Percentiles rank a stretch among this genome's conserved stretches.
phyloP scores from a whole-genome alignment of 2,888 invertebrate genomes.

The Brenthis ino region DNA sequence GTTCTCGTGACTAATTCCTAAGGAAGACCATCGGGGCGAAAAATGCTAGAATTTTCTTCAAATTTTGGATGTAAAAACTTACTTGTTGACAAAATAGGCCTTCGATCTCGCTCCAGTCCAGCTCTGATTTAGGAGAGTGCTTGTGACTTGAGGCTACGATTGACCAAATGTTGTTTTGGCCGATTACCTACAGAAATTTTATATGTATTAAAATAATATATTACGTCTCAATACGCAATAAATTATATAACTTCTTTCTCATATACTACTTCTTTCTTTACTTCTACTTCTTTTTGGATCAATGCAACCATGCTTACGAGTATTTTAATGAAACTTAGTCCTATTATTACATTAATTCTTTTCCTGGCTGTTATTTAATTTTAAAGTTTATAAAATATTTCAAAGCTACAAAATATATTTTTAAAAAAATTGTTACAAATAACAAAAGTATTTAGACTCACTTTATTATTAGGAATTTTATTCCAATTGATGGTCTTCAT shows the following conservation, averaged over 20 bases:
- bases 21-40: no score
- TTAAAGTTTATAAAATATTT: no score
- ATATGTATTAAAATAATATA: background rate
- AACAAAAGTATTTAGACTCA: slow-evolving; percentile 51
- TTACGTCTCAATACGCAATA: no score
- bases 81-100: slow-evolving; percentile 96
- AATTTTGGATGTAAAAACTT: slow-evolving; percentile 46
- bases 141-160: slow-evolving; percentile 92
- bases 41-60: no score
- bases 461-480: slow-evolving; percentile 95
- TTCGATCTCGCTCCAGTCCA: slow-evolving; percentile 97
- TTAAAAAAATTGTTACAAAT: background rate
- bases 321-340: no score
- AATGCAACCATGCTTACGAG: no score
- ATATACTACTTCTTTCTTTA: no score
- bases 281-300: no score
- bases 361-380: no score
- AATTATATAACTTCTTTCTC: background rate
- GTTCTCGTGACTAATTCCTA: no score
- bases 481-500: slow-evolving; percentile 99
- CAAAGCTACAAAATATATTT: no score
- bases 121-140: slow-evolving; percentile 90
- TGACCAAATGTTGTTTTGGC: slow-evolving; percentile 96
- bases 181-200: slow-evolving; percentile 86
- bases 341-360: background rate